Evolutionary conservation across 2,797 vertebrate species (phyloP).

Genomic region (Enteromius fasciolatus): DNA sequence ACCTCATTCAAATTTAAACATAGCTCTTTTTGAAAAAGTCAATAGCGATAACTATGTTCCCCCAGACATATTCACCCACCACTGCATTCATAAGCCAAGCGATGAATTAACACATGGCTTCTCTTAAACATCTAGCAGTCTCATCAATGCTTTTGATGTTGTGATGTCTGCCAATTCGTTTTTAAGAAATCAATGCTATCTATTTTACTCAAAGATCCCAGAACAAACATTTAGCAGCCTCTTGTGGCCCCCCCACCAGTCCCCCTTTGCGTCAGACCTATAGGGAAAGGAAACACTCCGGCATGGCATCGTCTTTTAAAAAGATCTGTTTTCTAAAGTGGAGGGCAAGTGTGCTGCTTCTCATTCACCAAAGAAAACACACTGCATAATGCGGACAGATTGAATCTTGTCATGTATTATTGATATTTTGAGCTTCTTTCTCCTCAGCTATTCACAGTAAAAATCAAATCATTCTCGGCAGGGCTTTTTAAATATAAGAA

Average conservation of each 20-base stretch:
- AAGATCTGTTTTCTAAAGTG: slow-evolving; percentile 47
- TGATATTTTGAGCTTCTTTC: slow-evolving; percentile 48
- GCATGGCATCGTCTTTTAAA: slow-evolving; percentile 7
- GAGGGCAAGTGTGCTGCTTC: slow-evolving; percentile 27
- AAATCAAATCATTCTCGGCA: slow-evolving; percentile 26
- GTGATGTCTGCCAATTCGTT: slow-evolving; percentile 35
- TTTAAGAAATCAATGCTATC: slow-evolving; percentile 46
- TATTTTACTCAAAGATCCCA: slow-evolving; percentile 40
- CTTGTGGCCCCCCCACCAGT: slow-evolving; percentile 31
- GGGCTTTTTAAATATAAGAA: slow-evolving; percentile 11
- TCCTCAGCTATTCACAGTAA: slow-evolving; percentile 31
- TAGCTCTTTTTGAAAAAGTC: slow-evolving; percentile 20
- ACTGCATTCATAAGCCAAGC: slow-evolving; percentile 28
- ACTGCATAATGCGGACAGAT: slow-evolving; percentile 47
- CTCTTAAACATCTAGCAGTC: slow-evolving; percentile 31
- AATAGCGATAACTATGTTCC: slow-evolving; percentile 51
- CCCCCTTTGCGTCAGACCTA: slow-evolving; percentile 31
- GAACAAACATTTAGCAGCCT: slow-evolving; percentile 52
- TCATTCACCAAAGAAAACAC: slow-evolving; percentile 45
- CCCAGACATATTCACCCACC: slow-evolving; percentile 42
- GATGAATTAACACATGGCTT: slow-evolving; percentile 24
- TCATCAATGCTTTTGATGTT: slow-evolving; percentile 47
- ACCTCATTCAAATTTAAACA: slow-evolving; percentile 37
- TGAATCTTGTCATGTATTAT: slow-evolving; percentile 54
- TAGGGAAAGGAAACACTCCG: slow-evolving; percentile 39